phyloP scores from a whole-genome alignment of 1,140 invertebrate genomes.

The Drosophila teissieri region DNA sequence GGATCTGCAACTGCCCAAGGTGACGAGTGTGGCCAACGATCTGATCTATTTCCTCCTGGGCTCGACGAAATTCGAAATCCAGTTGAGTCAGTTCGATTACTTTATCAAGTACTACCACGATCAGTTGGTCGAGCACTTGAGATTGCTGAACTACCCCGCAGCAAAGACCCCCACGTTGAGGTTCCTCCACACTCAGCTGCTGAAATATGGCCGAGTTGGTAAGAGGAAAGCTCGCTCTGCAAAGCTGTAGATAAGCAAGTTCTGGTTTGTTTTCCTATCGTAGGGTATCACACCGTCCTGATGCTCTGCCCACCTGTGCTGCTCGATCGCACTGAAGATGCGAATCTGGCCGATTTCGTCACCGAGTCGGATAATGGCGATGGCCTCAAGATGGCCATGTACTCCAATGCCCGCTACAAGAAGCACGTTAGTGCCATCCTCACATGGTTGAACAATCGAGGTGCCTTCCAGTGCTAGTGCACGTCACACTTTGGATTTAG shows the following conservation, averaged over 20 bases:
- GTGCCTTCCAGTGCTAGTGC: constrained; percentile 27
- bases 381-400: constrained; percentile 53
- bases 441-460: constrained; percentile 52
- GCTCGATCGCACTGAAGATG: constrained; percentile 43
- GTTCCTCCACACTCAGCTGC: constrained; percentile 60
- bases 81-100: constrained; percentile 62
- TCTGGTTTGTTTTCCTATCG: background rate
- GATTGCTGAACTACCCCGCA: constrained; percentile 56
- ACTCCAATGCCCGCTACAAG: constrained; percentile 42
- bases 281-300: constrained; percentile 48
- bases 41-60: constrained; percentile 72
- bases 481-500: too few relatives aligned
- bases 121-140: constrained; percentile 49
- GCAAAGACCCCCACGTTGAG: constrained; percentile 75
- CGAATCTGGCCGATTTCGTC: constrained; percentile 50
- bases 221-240: background rate
- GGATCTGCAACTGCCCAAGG: constrained; percentile 77
- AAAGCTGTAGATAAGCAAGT: background rate
- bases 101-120: constrained; percentile 66
- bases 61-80: constrained; percentile 52
- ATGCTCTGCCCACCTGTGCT: constrained; percentile 52
- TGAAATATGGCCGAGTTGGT: constrained; percentile 63
- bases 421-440: constrained; percentile 47
- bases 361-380: constrained; percentile 41
- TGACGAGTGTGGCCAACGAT: constrained; percentile 71